Evolutionary conservation across 2,797 vertebrate genomes (phyloP).

Genomic region (Micropoecilia bifurca): DNA sequence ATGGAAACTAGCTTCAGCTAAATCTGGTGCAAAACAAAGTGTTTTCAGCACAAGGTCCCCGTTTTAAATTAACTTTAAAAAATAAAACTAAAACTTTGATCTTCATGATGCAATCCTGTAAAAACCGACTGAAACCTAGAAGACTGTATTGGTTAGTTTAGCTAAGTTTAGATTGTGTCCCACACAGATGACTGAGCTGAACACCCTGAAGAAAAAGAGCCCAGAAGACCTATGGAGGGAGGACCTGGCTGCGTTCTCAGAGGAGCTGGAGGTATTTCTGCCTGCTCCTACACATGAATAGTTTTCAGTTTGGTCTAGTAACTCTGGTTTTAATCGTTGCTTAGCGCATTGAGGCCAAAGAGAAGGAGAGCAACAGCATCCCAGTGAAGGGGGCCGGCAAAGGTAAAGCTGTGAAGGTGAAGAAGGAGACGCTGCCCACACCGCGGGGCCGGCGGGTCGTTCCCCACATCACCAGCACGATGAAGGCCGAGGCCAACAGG

Average conservation of each 20-base stretch:
- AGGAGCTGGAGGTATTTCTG: slow-evolving; percentile 87
- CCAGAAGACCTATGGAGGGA: slow-evolving; percentile 90
- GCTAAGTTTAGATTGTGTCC: background rate
- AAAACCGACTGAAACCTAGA: background rate
- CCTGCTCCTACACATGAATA: background rate
- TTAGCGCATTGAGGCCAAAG: slow-evolving; percentile 88
- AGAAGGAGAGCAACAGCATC: slow-evolving; percentile 75
- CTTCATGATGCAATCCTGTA: background rate
- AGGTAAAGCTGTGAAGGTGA: slow-evolving; percentile 82
- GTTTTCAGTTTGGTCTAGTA: background rate
- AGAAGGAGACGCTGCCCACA: slow-evolving; percentile 89
- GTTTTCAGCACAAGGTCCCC: too few relatives aligned
- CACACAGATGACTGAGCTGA: slow-evolving; percentile 82
- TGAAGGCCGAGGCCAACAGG: slow-evolving; percentile 92
- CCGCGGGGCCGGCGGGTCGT: slow-evolving; percentile 88
- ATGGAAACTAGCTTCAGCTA: too few relatives aligned
- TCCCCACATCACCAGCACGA: slow-evolving; percentile 88
- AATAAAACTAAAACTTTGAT: background rate
- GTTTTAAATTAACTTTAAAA: too few relatives aligned
- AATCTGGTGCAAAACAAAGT: too few relatives aligned
- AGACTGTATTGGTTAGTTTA: background rate
- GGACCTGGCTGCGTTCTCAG: slow-evolving; percentile 90
- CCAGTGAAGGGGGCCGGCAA: slow-evolving; percentile 80
- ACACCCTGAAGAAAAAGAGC: slow-evolving; percentile 84
- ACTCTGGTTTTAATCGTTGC: background rate